Evolutionary conservation across 1,140 invertebrate species (phyloP), one percentile per base, ranked within the genome.

Genomic region (Dreissena rostriformis): DNA sequence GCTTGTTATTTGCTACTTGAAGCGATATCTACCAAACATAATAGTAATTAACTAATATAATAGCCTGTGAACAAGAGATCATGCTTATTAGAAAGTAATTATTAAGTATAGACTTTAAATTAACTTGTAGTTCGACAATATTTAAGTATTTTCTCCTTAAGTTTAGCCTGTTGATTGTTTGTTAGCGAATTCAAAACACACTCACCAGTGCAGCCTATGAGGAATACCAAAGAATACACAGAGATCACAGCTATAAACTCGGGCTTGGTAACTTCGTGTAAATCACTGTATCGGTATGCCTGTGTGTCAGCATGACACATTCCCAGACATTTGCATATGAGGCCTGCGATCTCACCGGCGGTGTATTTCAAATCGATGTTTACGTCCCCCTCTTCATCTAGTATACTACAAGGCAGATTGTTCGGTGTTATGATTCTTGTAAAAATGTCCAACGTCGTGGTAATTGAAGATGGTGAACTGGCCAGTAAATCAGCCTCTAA

Each of bases 291-390:
- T 28, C n/a, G 8, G 12, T 65, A 14, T 0, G 70, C 66, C 26
- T 52, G n/a, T 19, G 71, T 39, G 12, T 39, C 39, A 51, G 55
- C 67, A 52, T 17, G 28, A 28, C 80, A 82, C 10, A 82, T 19
- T 17, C 49, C 39, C 39, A 11, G 61, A 19, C 80, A 82, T 52
- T 53, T 52, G 63, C 80, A 82, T 17, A 82, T 29, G 10, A 82
- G 22, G 12, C 53, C 55, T 6, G 17, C 17, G 10, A 82, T 10
- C 49, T 82, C 71, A 17, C 75, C 80, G 39, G 19, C 0, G 26
- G 70, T 49, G 26, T 74, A 82, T 15, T 53, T 82, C 51, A 75
- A 82, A n/a, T 57, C 57, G 12, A 82, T 51, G 8, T 28, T 74
- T 73, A 71, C 68, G 12, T 19, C 22, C 0, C 28, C 26, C 22